phyloP scores from a whole-genome alignment of 1,140 invertebrate species.

The Cepaea nemoralis region DNA sequence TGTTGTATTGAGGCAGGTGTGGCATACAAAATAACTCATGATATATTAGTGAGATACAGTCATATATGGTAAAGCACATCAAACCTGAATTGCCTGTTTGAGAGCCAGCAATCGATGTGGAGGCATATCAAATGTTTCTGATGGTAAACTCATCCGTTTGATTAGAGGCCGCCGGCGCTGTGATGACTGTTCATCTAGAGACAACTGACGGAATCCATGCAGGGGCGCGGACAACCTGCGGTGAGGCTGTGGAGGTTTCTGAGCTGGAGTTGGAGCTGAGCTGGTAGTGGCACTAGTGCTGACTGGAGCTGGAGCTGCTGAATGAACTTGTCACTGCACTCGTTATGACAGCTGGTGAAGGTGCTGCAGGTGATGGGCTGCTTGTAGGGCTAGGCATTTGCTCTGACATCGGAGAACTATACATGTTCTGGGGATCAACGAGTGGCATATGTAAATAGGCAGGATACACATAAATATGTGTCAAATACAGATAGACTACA shows the following conservation, averaged over 20 bases:
- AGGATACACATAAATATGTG: no score
- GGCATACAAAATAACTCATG: no score
- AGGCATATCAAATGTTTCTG: slow-evolving; percentile 66
- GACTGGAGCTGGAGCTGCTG: no score
- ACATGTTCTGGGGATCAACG: slow-evolving; percentile 77
- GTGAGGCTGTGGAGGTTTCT: slow-evolving; percentile 38
- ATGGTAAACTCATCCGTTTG: slow-evolving; percentile 80
- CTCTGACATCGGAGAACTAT: slow-evolving; percentile 75
- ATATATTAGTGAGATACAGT: no score
- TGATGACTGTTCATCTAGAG: slow-evolving; percentile 53
- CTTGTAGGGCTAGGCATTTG: slow-evolving; percentile 36
- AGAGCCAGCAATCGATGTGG: slow-evolving; percentile 65
- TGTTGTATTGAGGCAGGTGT: no score
- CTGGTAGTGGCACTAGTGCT: background rate
- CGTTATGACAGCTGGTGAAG: slow-evolving; percentile 7
- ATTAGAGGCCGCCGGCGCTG: slow-evolving; percentile 69
- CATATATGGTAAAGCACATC: no score
- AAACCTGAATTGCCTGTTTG: slow-evolving; percentile 63
- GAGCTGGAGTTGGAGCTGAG: background rate
- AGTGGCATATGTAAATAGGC: no score
- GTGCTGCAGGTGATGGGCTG: background rate
- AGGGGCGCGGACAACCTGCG: slow-evolving; percentile 50
- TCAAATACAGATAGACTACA: no score
- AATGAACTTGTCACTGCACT: no score
- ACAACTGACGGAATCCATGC: slow-evolving; percentile 51